phyloP scores from a whole-genome alignment of 2,113 vertebrate species.

The Diglossa brunneiventris region DNA sequence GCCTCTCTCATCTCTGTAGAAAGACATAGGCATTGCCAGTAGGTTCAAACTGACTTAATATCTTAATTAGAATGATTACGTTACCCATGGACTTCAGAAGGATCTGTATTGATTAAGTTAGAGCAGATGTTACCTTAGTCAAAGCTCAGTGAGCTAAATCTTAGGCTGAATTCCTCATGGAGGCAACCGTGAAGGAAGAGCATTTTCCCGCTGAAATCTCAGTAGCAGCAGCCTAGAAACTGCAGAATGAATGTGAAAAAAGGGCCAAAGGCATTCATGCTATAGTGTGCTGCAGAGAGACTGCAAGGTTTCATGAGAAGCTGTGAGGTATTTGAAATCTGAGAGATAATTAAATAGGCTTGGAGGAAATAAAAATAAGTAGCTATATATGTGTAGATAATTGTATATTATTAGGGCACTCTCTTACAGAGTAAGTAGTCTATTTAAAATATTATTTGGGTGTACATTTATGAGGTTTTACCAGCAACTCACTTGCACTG shows the following conservation, averaged over 20 bases:
- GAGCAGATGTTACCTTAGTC: not conserved
- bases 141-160: not conserved
- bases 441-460: not conserved
- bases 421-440: not conserved
- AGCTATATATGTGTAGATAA: not conserved
- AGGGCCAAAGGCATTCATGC: not conserved
- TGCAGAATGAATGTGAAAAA: not conserved
- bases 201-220: not conserved
- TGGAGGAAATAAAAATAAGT: not conserved
- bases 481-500: not conserved
- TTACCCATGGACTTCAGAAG: not conserved
- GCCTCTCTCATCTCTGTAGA: not conserved
- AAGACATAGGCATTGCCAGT: not conserved
- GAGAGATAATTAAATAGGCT: not conserved
- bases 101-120: not conserved
- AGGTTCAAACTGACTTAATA: not conserved
- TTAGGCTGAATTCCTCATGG: not conserved
- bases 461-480: not conserved
- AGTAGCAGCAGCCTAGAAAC: not conserved
- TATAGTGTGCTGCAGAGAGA: not conserved
- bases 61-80: not conserved
- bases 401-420: not conserved
- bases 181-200: not conserved
- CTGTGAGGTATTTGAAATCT: not conserved
- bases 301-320: not conserved